Conservation (phyloP, 2,888 invertebrate species). For the Cosmia trapezina region DNA sequence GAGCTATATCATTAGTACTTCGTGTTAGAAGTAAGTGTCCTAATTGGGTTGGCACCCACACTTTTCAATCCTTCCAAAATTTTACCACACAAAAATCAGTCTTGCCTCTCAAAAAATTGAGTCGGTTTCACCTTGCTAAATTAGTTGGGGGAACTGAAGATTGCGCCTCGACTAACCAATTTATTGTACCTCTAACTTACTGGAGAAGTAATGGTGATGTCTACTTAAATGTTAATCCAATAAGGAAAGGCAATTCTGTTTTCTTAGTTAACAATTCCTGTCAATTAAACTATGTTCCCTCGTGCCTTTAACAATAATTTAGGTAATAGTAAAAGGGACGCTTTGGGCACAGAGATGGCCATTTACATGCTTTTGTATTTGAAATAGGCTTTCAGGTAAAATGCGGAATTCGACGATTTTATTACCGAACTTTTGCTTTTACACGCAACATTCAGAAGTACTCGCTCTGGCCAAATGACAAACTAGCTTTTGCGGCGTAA, state of each 20-base stretch:
- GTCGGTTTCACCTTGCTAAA: slow-evolving; percentile 54
- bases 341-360: slow-evolving; percentile 3
- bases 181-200: slow-evolving; percentile 74
- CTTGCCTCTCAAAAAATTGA: slow-evolving; percentile 50
- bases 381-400: neutral
- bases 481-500: neutral
- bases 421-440: neutral
- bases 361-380: neutral
- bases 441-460: neutral
- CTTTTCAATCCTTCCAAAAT: slow-evolving; percentile 62
- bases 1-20: slow-evolving; percentile 64
- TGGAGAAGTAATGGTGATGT: slow-evolving; percentile 74
- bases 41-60: slow-evolving; percentile 74
- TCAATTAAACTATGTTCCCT: slow-evolving; percentile 60
- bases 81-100: slow-evolving; percentile 48
- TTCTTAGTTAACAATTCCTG: slow-evolving; percentile 67
- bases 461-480: neutral
- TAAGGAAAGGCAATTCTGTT: slow-evolving; percentile 73
- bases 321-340: slow-evolving; percentile 20
- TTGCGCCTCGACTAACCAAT: slow-evolving; percentile 73
- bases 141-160: slow-evolving; percentile 54
- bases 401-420: slow-evolving; percentile 16
- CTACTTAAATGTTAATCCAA: slow-evolving; percentile 75
- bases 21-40: slow-evolving; percentile 72
- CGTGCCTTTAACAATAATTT: slow-evolving; percentile 55